phyloP scores from a whole-genome alignment of 2,797 vertebrate genomes.

The Anguilla marmorata region DNA sequence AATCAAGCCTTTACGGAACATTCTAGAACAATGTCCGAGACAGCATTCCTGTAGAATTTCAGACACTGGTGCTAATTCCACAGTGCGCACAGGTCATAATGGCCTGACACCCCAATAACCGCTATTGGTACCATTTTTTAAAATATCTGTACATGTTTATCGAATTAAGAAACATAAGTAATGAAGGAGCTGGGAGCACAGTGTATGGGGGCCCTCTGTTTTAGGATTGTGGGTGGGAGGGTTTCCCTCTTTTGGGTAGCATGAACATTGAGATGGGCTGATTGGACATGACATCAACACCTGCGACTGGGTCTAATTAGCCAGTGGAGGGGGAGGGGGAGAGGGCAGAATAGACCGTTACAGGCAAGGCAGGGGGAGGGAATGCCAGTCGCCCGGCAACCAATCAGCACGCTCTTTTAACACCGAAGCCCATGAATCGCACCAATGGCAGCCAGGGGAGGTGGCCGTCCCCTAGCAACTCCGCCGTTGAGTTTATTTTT shows the following conservation, averaged over 20 bases:
- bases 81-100: neutral
- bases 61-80: neutral
- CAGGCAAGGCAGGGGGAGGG: neutral
- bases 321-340: neutral
- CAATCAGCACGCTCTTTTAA: neutral
- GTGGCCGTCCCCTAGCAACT: constrained; percentile 51
- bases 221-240: neutral
- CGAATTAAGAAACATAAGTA: neutral
- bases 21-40: neutral
- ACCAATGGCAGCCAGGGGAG: constrained; percentile 35
- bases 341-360: neutral
- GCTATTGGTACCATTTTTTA: neutral
- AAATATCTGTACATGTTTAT: neutral
- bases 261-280: neutral
- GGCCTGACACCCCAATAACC: neutral
- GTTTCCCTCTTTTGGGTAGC: constrained; percentile 18
- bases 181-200: neutral
- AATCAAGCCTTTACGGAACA: neutral
- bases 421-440: constrained; percentile 15
- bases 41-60: neutral
- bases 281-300: neutral
- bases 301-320: neutral
- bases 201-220: neutral
- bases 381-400: neutral
- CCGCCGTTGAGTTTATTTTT: constrained; percentile 47